Evolutionary conservation across 1,140 invertebrate species (phyloP).

Genomic region (Aphelinus certus): DNA sequence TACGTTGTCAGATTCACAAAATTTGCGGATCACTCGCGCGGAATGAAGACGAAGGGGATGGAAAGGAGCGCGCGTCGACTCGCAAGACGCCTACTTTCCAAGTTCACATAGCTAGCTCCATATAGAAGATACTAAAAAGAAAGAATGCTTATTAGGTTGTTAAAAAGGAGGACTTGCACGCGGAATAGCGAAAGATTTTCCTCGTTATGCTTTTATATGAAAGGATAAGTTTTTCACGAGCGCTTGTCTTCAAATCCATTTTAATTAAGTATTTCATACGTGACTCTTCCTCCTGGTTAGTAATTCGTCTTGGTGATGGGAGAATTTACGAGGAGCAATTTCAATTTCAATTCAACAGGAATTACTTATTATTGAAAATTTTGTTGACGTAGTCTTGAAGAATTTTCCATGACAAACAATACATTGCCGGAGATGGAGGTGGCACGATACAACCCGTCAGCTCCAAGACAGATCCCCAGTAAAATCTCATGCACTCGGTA

Average conservation of each 20-base stretch:
- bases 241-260: too few species aligned
- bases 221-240: slow-evolving; percentile 25
- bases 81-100: background rate
- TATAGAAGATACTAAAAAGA: slow-evolving; percentile 14
- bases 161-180: slow-evolving; percentile 1
- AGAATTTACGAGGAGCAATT: background rate
- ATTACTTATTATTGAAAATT: slow-evolving; percentile 3
- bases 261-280: too few species aligned
- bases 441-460: too few species aligned
- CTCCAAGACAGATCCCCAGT: too few species aligned
- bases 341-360: background rate
- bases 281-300: too few species aligned
- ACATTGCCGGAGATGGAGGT: too few species aligned
- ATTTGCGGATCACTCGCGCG: slow-evolving; percentile 6
- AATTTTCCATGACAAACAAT: too few species aligned
- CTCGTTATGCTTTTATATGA: slow-evolving; percentile 29
- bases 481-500: background rate
- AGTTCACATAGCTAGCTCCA: background rate
- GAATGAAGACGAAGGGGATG: background rate
- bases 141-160: slow-evolving; percentile 30
- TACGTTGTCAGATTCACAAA: background rate
- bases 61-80: background rate
- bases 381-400: background rate
- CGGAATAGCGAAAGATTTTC: slow-evolving; percentile 16
- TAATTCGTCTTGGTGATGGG: too few species aligned